phyloP scores from a whole-genome alignment of 2,797 vertebrate species.

The Enteromius unitaeniatus region DNA sequence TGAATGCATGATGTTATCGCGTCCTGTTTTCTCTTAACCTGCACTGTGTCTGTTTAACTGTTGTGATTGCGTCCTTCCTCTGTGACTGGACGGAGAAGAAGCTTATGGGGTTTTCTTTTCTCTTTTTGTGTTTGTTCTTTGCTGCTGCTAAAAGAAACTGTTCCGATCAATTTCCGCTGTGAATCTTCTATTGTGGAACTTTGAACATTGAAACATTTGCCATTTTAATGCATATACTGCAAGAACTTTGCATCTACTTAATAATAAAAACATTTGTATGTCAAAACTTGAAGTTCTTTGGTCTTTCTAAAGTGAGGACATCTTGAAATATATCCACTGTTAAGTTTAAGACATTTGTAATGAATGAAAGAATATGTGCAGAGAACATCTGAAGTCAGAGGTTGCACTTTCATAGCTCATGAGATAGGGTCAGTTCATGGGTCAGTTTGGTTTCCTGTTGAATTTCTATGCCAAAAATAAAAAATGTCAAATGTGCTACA shows the following conservation, averaged over 20 bases:
- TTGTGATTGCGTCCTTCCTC: conserved; percentile 65
- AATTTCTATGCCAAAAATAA: neutral
- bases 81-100: conserved; percentile 60
- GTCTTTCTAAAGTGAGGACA: conserved; percentile 19
- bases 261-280: conserved; percentile 82
- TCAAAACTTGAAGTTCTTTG: conserved; percentile 58
- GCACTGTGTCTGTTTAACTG: conserved; percentile 77
- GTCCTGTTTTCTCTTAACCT: conserved; percentile 73
- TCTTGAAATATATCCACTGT: neutral
- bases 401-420: neutral
- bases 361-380: neutral
- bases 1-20: conserved; percentile 77
- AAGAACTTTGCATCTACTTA: conserved; percentile 80
- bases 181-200: conserved; percentile 77
- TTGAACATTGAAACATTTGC: conserved; percentile 67
- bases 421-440: too few species aligned
- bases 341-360: neutral
- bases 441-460: neutral
- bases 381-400: neutral
- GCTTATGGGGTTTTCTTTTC: conserved; percentile 53
- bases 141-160: conserved; percentile 73
- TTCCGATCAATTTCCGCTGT: conserved; percentile 73
- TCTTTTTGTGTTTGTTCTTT: conserved; percentile 58
- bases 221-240: conserved; percentile 77
- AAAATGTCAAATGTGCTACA: too few species aligned